phyloP scores from a whole-genome alignment of 2,797 vertebrate species.

The Karalla daura region DNA sequence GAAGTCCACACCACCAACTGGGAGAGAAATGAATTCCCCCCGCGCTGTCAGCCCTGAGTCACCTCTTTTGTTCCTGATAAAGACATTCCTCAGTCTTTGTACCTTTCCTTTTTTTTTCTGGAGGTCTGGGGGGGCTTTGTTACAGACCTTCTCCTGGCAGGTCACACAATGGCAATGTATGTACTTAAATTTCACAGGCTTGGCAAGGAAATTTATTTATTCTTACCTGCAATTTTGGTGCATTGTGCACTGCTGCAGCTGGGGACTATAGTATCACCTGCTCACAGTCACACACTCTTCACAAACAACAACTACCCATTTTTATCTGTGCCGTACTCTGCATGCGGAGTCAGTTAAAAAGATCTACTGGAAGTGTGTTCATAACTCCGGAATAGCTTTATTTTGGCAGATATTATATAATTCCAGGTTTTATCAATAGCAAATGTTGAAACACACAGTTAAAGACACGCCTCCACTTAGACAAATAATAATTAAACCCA shows the following conservation, averaged over 20 bases:
- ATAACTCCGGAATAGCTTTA: neutral
- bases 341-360: neutral
- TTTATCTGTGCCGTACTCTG: constrained; percentile 21
- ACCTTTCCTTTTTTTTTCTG: constrained; percentile 64
- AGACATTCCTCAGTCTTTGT: constrained; percentile 85
- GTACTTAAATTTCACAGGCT: constrained; percentile 80
- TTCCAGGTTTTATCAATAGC: too few species aligned
- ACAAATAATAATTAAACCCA: neutral
- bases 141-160: constrained; percentile 73
- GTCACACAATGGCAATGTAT: constrained; percentile 80
- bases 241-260: constrained; percentile 55
- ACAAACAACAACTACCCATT: constrained; percentile 24
- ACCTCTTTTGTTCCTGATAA: constrained; percentile 84
- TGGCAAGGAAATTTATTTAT: constrained; percentile 75
- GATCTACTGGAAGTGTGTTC: neutral
- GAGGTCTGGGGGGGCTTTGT: constrained; percentile 75
- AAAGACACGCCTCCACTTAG: too few species aligned
- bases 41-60: constrained; percentile 80
- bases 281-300: constrained; percentile 46
- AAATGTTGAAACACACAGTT: too few species aligned
- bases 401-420: neutral
- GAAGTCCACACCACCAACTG: constrained; percentile 84
- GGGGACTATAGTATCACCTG: constrained; percentile 51
- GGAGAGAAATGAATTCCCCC: constrained; percentile 85
- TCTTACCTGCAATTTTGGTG: constrained; percentile 60